A percentile compares a stretch with the other conserved stretches of the same genome.
Evolutionary conservation across 2,797 vertebrate genomes (phyloP).

Genomic region (Knipowitschia caucasica): DNA sequence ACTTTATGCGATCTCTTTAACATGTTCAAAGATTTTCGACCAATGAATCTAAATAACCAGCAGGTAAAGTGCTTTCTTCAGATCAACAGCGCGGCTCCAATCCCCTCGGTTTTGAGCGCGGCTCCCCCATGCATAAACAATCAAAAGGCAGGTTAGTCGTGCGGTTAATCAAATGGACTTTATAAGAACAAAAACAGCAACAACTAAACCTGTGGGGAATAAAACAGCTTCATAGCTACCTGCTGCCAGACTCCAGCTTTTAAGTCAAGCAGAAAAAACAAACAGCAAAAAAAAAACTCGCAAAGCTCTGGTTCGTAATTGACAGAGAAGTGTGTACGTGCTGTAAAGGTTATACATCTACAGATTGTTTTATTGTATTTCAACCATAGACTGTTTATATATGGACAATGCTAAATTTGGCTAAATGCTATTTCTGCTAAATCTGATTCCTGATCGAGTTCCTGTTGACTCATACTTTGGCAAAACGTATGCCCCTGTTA

Average conservation of each 20-base stretch:
- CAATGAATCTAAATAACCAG: constrained; percentile 14
- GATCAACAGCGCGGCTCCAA: constrained; percentile 8
- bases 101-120: constrained; percentile 1
- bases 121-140: constrained; percentile 17
- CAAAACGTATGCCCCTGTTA: too few species aligned
- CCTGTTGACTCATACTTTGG: too few species aligned
- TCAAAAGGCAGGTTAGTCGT: constrained; percentile 1
- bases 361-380: too few species aligned
- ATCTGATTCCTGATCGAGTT: too few species aligned
- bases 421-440: too few species aligned
- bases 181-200: not conserved
- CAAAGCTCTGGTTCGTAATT: constrained; percentile 3
- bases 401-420: too few species aligned
- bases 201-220: not conserved
- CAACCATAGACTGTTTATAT: too few species aligned
- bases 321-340: not conserved
- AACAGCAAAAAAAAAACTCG: not conserved
- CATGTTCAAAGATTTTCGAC: constrained; percentile 8
- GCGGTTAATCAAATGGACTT: constrained; percentile 14
- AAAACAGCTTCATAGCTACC: constrained; percentile 6
- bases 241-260: constrained; percentile 2
- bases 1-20: constrained; percentile 5
- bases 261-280: constrained; percentile 4
- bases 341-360: not conserved
- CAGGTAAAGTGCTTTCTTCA: constrained; percentile 9